These are phyloP conservation scores for Carduelis carduelis DNA, from an alignment of 2,797 vertebrate genomes.

Conservation along the genomic window DNA sequence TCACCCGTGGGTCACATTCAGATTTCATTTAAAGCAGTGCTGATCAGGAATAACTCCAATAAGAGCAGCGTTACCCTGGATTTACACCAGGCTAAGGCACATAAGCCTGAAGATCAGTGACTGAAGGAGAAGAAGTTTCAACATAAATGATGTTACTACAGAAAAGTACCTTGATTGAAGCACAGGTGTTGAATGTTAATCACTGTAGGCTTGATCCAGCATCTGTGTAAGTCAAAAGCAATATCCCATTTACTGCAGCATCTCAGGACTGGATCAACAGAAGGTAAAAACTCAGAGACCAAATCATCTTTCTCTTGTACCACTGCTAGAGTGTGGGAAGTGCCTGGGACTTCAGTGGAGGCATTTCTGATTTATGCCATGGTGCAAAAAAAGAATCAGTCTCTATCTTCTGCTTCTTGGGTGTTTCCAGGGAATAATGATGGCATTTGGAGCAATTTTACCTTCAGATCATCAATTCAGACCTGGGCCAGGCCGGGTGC, in stretches of 20 bases:
- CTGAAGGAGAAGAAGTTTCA: conserved; percentile 43
- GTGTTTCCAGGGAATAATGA: not conserved
- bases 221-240: conserved; percentile 22
- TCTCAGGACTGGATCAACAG: not conserved
- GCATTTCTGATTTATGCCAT: not conserved
- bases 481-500: not conserved
- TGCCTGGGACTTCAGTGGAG: not conserved
- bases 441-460: not conserved
- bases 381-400: not conserved
- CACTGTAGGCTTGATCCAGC: conserved; percentile 7
- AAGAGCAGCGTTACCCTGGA: conserved; percentile 37
- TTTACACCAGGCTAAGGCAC: conserved; percentile 44
- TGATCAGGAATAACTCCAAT: conserved; percentile 39
- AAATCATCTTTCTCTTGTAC: not conserved
- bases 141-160: conserved; percentile 43
- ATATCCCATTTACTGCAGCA: conserved; percentile 28
- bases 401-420: not conserved
- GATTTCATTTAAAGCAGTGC: conserved; percentile 32
- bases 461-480: not conserved
- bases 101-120: conserved; percentile 48
- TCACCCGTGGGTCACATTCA: conserved; percentile 1
- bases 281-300: not conserved
- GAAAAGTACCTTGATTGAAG: conserved; percentile 55
- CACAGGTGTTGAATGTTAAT: conserved; percentile 51
- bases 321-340: not conserved